Evolutionary conservation across 2,888 invertebrate genomes (phyloP).

Genomic region (Zele albiditarsus): DNA sequence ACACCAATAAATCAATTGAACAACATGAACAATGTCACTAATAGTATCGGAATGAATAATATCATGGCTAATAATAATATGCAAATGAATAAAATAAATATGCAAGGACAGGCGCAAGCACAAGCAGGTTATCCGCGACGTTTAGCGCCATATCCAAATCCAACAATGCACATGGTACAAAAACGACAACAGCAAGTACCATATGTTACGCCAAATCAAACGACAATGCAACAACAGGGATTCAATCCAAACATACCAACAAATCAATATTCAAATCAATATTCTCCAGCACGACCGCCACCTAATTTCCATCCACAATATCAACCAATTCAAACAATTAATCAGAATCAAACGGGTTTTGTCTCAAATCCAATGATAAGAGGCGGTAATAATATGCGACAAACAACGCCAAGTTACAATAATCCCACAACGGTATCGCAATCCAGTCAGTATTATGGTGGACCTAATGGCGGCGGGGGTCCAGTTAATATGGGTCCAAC

Average conservation of each 20-base stretch:
- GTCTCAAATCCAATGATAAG: slow-evolving; percentile 71
- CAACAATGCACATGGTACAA: slow-evolving; percentile 89
- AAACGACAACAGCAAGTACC: slow-evolving; percentile 77
- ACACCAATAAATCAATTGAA: slow-evolving; percentile 76
- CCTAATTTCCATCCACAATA: slow-evolving; percentile 79
- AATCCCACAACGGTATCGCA: slow-evolving; percentile 50
- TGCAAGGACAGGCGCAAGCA: slow-evolving; percentile 74
- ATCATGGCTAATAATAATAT: slow-evolving; percentile 75
- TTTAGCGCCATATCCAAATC: slow-evolving; percentile 89
- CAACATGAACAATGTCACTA: slow-evolving; percentile 71
- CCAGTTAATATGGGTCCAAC: slow-evolving; percentile 62
- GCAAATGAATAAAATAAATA: slow-evolving; percentile 84
- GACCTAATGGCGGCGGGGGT: slow-evolving; percentile 39
- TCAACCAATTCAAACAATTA: slow-evolving; percentile 74
- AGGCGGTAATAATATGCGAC: slow-evolving; percentile 76
- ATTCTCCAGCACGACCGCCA: slow-evolving; percentile 57
- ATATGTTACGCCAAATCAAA: slow-evolving; percentile 70
- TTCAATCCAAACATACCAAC: slow-evolving; percentile 71
- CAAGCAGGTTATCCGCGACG: slow-evolving; percentile 80
- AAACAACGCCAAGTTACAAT: slow-evolving; percentile 77
- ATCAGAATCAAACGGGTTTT: slow-evolving; percentile 59
- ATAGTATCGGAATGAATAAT: slow-evolving; percentile 78
- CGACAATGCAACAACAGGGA: slow-evolving; percentile 73
- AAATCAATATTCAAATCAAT: slow-evolving; percentile 60
- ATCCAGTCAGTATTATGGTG: slow-evolving; percentile 54